Evolutionary conservation across 2,797 vertebrate genomes (phyloP).

Genomic region (Gallinago stenura): DNA sequence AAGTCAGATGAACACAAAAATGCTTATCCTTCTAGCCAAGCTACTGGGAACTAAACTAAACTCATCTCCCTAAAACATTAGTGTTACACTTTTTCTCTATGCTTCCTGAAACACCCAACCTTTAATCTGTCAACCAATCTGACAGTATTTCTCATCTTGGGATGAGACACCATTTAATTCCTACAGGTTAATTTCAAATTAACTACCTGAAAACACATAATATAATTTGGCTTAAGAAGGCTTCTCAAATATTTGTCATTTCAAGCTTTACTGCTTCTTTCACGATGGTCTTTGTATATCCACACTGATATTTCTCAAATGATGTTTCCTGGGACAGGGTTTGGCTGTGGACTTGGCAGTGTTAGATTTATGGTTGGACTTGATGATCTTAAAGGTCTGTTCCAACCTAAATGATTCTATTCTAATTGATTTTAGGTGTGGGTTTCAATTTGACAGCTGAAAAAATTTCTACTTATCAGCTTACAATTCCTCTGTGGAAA

Average conservation of each 20-base stretch:
- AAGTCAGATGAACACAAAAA: not conserved
- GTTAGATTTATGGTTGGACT: not conserved
- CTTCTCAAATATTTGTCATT: not conserved
- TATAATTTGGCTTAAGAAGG: not conserved
- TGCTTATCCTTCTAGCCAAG: not conserved
- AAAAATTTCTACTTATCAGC: slow-evolving; percentile 19
- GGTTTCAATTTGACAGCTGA: slow-evolving; percentile 39
- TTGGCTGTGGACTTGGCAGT: not conserved
- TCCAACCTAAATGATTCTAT: not conserved
- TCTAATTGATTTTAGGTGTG: not conserved
- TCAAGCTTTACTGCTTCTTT: slow-evolving; percentile 26
- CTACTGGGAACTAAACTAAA: not conserved
- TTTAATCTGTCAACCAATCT: not conserved
- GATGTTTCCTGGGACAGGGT: not conserved
- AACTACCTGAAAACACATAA: not conserved
- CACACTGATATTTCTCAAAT: slow-evolving; percentile 8
- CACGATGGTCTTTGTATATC: not conserved
- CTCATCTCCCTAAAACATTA: fast-evolving
- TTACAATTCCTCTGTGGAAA: slow-evolving; percentile 35
- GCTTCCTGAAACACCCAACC: not conserved
- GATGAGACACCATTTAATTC: not conserved
- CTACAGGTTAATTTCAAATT: not conserved
- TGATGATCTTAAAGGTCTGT: not conserved
- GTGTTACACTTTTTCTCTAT: fast-evolving
- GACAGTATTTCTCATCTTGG: not conserved